Conservation (phyloP, 2,797 vertebrate species). For the Amazonetta brasiliensis region DNA sequence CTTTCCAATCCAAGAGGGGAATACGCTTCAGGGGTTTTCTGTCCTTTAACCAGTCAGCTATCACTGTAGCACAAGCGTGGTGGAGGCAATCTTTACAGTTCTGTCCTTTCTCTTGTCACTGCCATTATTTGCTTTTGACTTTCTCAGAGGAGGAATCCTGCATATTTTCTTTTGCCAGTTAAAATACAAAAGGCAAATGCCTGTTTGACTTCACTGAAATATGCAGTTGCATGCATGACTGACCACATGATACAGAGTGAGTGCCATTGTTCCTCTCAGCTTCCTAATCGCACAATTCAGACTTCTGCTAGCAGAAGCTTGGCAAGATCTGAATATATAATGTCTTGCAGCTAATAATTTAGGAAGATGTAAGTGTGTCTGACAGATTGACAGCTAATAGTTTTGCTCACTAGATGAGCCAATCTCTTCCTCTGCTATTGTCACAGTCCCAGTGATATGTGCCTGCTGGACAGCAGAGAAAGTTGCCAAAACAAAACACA, state of each 20-base stretch:
- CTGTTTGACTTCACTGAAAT: not conserved
- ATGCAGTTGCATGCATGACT: not conserved
- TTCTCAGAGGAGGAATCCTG: not conserved
- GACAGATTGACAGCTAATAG: not conserved
- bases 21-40: not conserved
- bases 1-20: accelerated
- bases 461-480: not conserved
- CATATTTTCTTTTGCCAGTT: not conserved
- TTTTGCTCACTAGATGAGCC: not conserved
- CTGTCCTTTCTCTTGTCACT: not conserved
- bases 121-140: not conserved
- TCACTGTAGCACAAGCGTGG: not conserved
- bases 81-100: not conserved
- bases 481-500: not conserved
- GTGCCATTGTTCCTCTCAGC: not conserved
- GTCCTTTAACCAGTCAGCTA: not conserved
- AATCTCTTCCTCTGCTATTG: not conserved
- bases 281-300: not conserved
- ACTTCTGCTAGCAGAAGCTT: not conserved
- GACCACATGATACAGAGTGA: not conserved
- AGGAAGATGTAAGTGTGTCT: not conserved
- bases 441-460: not conserved
- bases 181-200: not conserved
- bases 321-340: not conserved
- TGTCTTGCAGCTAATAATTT: not conserved